A percentile compares a stretch with the other conserved stretches of the same genome.
These are phyloP conservation scores for Diarsia mendica DNA, from an alignment of 2,888 invertebrate genomes.

Conservation along the genomic window DNA sequence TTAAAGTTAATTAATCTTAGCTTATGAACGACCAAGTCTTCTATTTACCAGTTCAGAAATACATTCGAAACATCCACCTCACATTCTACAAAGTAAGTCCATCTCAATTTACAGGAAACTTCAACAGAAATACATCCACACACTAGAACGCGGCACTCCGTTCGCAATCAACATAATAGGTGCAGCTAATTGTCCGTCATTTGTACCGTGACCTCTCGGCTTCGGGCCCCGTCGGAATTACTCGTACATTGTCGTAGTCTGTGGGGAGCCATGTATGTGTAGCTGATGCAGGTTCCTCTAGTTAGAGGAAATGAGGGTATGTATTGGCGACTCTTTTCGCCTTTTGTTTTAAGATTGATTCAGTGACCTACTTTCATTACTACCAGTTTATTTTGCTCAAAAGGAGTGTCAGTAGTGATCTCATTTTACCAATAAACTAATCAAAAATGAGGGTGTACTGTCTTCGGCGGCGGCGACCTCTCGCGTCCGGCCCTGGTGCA, in stretches of 20 bases:
- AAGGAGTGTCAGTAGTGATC: neutral
- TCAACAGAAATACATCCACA: constrained; percentile 25
- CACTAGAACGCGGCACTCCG: constrained; percentile 35
- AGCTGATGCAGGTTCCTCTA: constrained; percentile 20
- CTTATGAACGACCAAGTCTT: no score
- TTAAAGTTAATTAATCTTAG: neutral
- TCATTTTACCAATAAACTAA: no score
- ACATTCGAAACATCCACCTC: neutral
- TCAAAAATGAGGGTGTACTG: no score
- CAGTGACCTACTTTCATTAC: no score
- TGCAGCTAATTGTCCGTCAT: constrained; percentile 60
- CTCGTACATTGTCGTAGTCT: constrained; percentile 36
- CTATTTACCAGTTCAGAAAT: neutral
- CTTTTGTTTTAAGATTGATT: neutral
- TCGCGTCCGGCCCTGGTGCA: no score
- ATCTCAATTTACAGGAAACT: neutral
- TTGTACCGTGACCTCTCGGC: constrained; percentile 52
- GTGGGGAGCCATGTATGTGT: constrained; percentile 22
- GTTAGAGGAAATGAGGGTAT: neutral
- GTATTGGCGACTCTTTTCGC: neutral
- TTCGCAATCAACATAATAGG: constrained; percentile 60
- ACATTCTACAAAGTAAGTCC: neutral
- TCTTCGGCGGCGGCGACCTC: no score
- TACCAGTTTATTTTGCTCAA: neutral
- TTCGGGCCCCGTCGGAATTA: constrained; percentile 22